Evolutionary conservation across 2,797 vertebrate genomes (phyloP).

Genomic region (Uromys caudimaculatus): DNA sequence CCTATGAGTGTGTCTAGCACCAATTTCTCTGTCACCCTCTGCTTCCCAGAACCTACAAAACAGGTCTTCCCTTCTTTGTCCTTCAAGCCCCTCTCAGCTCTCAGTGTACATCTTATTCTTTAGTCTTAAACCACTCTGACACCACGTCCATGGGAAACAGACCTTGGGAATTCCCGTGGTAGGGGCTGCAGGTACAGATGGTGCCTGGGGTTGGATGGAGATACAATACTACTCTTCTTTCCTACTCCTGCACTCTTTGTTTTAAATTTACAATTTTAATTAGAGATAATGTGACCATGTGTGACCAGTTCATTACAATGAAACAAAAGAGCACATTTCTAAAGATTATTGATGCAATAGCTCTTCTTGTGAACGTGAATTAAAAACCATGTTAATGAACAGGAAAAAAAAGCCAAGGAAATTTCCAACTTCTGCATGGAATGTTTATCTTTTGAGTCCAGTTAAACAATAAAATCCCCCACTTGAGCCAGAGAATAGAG

Average conservation of each 20-base stretch:
- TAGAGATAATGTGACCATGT: background rate
- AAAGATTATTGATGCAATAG: background rate
- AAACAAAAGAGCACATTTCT: background rate
- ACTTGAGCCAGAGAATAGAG: background rate
- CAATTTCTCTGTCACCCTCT: background rate
- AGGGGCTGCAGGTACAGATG: background rate
- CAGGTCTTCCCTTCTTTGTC: background rate
- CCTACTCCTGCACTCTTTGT: background rate
- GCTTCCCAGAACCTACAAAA: background rate
- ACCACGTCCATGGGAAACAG: background rate
- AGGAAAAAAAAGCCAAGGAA: background rate
- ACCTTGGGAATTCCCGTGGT: background rate
- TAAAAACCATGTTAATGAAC: background rate
- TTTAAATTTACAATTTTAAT: slow-evolving; percentile 9
- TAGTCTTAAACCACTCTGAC: background rate
- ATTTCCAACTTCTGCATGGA: background rate
- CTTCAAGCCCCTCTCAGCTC: background rate
- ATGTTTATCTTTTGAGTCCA: background rate
- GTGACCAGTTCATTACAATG: background rate
- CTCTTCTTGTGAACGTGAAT: background rate
- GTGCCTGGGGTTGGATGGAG: accelerated
- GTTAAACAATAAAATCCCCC: background rate
- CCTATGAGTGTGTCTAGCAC: background rate
- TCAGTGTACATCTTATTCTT: background rate
- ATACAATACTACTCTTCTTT: background rate